Conservation (phyloP, 1,140 invertebrate species). For the Hypsibius dujardini region DNA sequence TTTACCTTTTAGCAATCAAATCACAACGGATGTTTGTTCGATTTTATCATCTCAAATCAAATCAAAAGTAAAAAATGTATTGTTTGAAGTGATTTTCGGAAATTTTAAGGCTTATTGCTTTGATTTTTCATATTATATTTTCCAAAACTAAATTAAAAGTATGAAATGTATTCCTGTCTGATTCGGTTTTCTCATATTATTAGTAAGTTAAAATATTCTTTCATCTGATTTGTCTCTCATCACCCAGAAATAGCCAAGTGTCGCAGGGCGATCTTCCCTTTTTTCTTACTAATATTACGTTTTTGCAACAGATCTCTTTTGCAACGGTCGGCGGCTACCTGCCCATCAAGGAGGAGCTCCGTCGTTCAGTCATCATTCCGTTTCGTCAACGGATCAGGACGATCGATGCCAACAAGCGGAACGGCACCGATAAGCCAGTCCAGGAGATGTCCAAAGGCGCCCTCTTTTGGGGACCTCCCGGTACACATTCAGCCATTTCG, state of each 20-base stretch:
- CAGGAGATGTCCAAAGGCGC: not conserved
- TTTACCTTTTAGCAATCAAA: not conserved
- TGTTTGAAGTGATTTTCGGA: too few relatives aligned
- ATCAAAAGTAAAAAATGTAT: not conserved
- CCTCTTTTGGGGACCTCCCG: constrained; percentile 11
- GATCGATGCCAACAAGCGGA: not conserved
- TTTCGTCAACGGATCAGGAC: not conserved
- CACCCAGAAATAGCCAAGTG: not conserved
- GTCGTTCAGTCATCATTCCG: not conserved
- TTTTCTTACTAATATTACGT: not conserved
- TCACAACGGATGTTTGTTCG: not conserved
- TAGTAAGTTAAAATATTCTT: not conserved
- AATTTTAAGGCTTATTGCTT: too few relatives aligned
- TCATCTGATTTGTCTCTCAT: not conserved
- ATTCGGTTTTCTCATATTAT: not conserved
- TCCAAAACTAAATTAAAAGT: too few relatives aligned
- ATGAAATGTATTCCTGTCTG: not conserved
- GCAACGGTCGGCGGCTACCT: not conserved
- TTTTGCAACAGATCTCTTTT: not conserved
- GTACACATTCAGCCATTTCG: not conserved
- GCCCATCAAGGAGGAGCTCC: not conserved
- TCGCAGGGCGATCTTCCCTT: not conserved
- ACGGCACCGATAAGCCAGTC: not conserved
- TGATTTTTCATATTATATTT: too few relatives aligned
- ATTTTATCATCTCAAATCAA: not conserved